Conservation (phyloP, 2,888 invertebrate species). For the Deladenus siricidicola region DNA sequence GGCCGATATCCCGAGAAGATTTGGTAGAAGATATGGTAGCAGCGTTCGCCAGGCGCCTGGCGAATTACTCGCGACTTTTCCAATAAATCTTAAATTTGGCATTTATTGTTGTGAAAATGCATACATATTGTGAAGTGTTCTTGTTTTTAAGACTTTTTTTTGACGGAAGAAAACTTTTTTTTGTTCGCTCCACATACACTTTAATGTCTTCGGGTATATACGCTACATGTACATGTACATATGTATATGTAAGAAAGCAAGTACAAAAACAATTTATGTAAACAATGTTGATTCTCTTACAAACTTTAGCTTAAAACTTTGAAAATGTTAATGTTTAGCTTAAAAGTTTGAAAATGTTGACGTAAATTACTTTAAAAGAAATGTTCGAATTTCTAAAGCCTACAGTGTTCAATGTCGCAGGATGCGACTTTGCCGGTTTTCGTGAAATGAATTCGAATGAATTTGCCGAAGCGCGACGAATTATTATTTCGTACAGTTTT, state of each 20-base stretch:
- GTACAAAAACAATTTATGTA: background rate
- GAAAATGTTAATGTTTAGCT: too few species aligned
- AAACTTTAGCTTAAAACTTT: too few species aligned
- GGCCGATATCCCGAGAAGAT: constrained; percentile 36
- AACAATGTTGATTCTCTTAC: background rate
- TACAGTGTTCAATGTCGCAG: constrained; percentile 99
- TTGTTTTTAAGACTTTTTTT: background rate
- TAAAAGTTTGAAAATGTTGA: too few species aligned
- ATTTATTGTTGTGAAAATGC: constrained; percentile 31
- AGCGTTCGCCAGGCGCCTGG: constrained; percentile 78
- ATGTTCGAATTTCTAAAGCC: too few species aligned
- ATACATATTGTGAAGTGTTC: background rate
- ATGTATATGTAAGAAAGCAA: too few species aligned
- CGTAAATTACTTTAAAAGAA: too few species aligned
- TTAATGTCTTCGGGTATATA: too few species aligned
- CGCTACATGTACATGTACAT: too few species aligned
- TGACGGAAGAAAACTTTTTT: background rate
- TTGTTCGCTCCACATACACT: background rate
- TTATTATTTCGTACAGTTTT: constrained; percentile 99
- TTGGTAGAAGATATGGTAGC: constrained; percentile 33
- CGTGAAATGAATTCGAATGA: constrained; percentile 99
- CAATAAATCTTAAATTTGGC: constrained; percentile 70
- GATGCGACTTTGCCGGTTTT: constrained; percentile 98
- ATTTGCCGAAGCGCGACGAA: constrained; percentile 99
- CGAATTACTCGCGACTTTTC: constrained; percentile 99